Evolutionary conservation across 2,113 vertebrate species (phyloP).

Genomic region (Pluvianellus socialis): DNA sequence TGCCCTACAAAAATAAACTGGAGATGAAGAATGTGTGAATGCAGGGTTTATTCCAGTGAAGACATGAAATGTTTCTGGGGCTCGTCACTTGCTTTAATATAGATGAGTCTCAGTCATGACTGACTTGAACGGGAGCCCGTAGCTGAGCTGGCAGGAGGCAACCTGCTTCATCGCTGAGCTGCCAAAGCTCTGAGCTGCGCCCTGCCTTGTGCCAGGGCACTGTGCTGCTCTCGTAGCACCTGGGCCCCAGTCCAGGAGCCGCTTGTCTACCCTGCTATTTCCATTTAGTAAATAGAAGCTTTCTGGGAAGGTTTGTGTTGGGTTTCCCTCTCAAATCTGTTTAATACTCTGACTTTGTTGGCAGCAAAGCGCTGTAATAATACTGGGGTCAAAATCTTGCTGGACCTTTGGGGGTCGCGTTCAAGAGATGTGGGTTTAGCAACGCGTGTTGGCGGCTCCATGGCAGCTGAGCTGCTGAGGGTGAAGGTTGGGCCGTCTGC

Average conservation of each 20-base stretch:
- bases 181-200: constrained; percentile 8
- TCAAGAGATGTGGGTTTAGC: not conserved
- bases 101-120: not conserved
- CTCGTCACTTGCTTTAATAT: not conserved
- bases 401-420: fast-evolving
- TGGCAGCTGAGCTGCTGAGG: not conserved
- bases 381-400: not conserved
- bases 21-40: not conserved
- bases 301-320: constrained; percentile 30
- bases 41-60: not conserved
- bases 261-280: not conserved
- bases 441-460: not conserved
- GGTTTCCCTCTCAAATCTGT: not conserved
- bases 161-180: not conserved
- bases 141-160: not conserved
- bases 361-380: not conserved
- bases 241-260: not conserved
- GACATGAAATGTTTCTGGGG: not conserved
- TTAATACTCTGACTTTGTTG: not conserved
- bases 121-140: not conserved
- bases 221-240: not conserved
- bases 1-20: not conserved
- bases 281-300: constrained; percentile 6
- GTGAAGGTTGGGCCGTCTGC: not conserved
- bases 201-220: not conserved